Percentiles rank a stretch among this genome's conserved stretches.
phyloP scores from a whole-genome alignment of 2,888 invertebrate genomes.

The Teinopalpus imperialis region DNA sequence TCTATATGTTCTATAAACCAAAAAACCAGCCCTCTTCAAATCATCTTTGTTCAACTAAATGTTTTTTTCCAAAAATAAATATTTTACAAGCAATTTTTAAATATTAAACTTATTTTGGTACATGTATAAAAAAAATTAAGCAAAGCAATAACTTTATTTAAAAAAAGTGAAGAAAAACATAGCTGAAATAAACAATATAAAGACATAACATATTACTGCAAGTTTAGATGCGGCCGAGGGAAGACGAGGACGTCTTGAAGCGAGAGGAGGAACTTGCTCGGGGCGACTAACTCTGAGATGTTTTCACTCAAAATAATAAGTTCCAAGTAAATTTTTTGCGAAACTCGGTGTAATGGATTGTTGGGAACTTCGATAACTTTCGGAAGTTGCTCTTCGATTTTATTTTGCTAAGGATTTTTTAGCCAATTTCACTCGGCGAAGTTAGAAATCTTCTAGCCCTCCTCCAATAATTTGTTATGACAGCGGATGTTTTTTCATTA shows the following conservation, averaged over 20 bases:
- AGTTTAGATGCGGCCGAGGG: conserved; percentile 25
- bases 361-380: conserved; percentile 80
- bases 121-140: too few species aligned
- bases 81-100: too few species aligned
- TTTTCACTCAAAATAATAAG: conserved; percentile 81
- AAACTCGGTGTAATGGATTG: conserved; percentile 81
- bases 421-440: conserved; percentile 76
- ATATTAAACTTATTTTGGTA: too few species aligned
- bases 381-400: conserved; percentile 79
- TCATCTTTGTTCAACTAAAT: too few species aligned
- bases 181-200: conserved; percentile 15
- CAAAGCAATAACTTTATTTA: too few species aligned
- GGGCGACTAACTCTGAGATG: conserved; percentile 68
- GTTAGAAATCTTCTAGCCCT: conserved; percentile 74
- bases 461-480: conserved; percentile 49
- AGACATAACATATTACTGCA: conserved; percentile 18
- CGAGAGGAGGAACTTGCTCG: conserved; percentile 51
- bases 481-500: conserved; percentile 10
- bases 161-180: too few species aligned
- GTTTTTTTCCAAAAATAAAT: too few species aligned
- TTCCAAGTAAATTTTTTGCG: conserved; percentile 76
- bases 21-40: too few species aligned
- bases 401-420: conserved; percentile 77
- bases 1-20: too few species aligned
- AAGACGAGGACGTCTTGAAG: conserved; percentile 31